A percentile compares a stretch with the other conserved stretches of the same genome.
These are phyloP conservation scores for Alca torda DNA, from an alignment of 2,797 vertebrate species.

Conservation along the genomic window DNA sequence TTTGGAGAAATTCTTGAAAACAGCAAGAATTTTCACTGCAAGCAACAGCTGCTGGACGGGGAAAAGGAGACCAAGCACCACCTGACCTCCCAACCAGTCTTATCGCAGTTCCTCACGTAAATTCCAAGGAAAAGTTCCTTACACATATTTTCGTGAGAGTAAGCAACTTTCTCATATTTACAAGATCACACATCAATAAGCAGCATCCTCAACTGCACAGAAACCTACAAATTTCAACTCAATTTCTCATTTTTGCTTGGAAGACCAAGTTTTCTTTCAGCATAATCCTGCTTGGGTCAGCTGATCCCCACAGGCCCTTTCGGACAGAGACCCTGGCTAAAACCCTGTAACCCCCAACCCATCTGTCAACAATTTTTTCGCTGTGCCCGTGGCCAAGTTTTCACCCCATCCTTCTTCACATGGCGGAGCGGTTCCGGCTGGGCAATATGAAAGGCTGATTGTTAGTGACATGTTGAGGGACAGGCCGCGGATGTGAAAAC, in stretches of 20 bases:
- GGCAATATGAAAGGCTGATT: slow-evolving; percentile 7
- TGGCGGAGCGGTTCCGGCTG: rapidly evolving
- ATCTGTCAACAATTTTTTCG: neutral
- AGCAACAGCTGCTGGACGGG: neutral
- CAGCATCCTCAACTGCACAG: neutral
- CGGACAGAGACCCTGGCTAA: neutral
- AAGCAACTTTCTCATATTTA: neutral
- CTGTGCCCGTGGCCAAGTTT: neutral
- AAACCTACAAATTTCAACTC: neutral
- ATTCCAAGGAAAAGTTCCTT: neutral
- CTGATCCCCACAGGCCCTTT: neutral
- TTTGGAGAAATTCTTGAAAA: neutral
- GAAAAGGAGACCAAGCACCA: neutral
- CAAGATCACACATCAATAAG: neutral
- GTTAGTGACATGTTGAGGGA: neutral
- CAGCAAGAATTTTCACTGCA: neutral
- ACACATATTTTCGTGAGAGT: neutral
- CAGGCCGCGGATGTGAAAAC: neutral
- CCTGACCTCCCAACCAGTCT: neutral
- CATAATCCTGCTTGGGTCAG: neutral
- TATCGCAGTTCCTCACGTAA: neutral
- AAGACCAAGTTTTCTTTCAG: neutral
- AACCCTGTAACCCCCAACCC: neutral
- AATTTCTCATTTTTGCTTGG: neutral
- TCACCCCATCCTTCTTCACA: slow-evolving; percentile 6